Base-by-base conservation (phyloP, 2,888 invertebrate species). In the Noctua fimbriata region DNA sequence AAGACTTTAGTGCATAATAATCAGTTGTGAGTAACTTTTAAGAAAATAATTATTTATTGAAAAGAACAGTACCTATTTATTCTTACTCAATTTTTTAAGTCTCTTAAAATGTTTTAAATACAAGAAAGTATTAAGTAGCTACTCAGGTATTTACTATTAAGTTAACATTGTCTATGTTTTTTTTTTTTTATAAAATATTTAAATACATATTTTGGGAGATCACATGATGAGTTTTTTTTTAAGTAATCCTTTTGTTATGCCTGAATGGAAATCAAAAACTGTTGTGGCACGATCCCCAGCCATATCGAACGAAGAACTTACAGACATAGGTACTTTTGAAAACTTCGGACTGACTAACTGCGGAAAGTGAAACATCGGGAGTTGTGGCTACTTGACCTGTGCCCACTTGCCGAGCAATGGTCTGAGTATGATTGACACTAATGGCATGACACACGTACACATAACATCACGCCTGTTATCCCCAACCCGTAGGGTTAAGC, bases 191-290 rank as follows among this genome's bases (percentile, higher is more conserved):
- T 9, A 36, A 36, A 36, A 36, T 6, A 47, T 2, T 2, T 14
- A 24, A 76, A 78, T 78, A 77, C 78, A 77, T 65, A 18, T 63
- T 47, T 67, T 18, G 60, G 6, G 0, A 52, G 0, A 44, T 28
- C 4, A 21, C 4, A 24, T 44, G 12, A 21, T 14, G 55, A 18
- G 5, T 24, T 75, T 44, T 73, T 69, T 69, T 14, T 21, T 41
- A 0, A 18, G 21, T n/a, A 4, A 21, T 28, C 1, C 1, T 28
- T 65, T 47, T 24, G 24, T 44, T 24, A 36, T 36, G 36, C 14
- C 21, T 28, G 44, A 72, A 24, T 65, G 44, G 5, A 28, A 24
- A 66, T 10, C 16, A 28, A 5, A 58, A 44, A 28, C 7, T 28
- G 21, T 21, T 28, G 21, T 21, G 12, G 0, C 3, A 32, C 9